phyloP scores from a whole-genome alignment of 2,888 invertebrate genomes.

The Sericinus montela region DNA sequence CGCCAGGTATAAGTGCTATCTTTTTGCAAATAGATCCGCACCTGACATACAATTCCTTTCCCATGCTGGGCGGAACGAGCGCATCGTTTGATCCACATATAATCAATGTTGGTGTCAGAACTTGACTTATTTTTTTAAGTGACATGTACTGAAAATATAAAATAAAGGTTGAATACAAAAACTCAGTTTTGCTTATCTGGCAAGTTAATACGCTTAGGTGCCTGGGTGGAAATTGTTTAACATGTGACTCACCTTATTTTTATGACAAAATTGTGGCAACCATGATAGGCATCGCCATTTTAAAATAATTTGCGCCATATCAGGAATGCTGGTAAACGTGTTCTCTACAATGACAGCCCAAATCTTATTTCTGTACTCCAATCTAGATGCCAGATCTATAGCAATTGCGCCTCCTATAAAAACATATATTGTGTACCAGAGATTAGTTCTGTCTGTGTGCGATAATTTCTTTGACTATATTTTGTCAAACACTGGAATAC shows the following conservation, averaged over 20 bases:
- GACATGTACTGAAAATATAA: constrained; percentile 83
- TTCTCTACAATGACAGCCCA: constrained; percentile 95
- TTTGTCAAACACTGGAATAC: too few relatives aligned
- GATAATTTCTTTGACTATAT: too few relatives aligned
- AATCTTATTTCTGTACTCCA: constrained; percentile 87
- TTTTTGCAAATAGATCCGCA: constrained; percentile 89
- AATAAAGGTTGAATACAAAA: too few relatives aligned
- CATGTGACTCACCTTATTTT: constrained; percentile 88
- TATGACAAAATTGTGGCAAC: constrained; percentile 91
- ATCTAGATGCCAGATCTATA: constrained; percentile 89
- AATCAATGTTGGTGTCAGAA: constrained; percentile 89
- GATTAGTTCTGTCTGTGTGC: too few relatives aligned
- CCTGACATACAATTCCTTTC: constrained; percentile 86
- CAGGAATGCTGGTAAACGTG: constrained; percentile 96
- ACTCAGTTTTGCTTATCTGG: too few relatives aligned
- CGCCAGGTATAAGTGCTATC: constrained; percentile 86
- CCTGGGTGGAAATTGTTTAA: too few relatives aligned
- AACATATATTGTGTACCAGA: too few relatives aligned
- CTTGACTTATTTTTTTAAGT: constrained; percentile 84
- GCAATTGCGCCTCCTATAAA: constrained; percentile 92
- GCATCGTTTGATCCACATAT: constrained; percentile 93
- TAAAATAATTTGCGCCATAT: constrained; percentile 92
- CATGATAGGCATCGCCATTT: constrained; percentile 85
- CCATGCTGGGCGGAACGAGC: constrained; percentile 95
- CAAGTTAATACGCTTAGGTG: too few relatives aligned